Evolutionary conservation across 2,113 vertebrate genomes (phyloP).

Genomic region (Mobula hypostoma): DNA sequence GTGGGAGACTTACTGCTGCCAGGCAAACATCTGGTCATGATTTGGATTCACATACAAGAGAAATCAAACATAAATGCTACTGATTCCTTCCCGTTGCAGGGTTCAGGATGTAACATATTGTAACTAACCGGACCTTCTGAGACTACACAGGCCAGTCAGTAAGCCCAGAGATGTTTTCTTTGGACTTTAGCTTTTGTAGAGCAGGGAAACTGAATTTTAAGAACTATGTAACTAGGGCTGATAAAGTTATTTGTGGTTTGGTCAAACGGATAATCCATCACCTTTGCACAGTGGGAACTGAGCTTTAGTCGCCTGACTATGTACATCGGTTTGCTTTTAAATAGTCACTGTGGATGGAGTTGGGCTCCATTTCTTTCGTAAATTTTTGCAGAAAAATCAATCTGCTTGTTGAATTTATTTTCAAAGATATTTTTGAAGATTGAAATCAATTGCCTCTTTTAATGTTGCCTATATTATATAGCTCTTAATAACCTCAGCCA

Average conservation of each 20-base stretch:
- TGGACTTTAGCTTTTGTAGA: not conserved
- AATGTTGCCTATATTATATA: not conserved
- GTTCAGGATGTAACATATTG: slow-evolving; percentile 20
- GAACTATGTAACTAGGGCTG: not conserved
- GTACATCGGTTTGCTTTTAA: not conserved
- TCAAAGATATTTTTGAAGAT: not conserved
- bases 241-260: slow-evolving; percentile 26
- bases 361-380: not conserved
- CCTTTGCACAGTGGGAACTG: not conserved
- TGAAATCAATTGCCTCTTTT: not conserved
- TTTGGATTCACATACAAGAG: slow-evolving; percentile 26
- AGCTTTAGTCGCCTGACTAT: not conserved
- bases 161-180: not conserved
- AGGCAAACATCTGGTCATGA: slow-evolving; percentile 26
- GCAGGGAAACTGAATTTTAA: not conserved
- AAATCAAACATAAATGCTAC: slow-evolving; percentile 32
- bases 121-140: not conserved
- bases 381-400: not conserved
- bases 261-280: slow-evolving; percentile 27
- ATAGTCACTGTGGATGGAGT: not conserved
- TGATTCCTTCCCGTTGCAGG: not conserved
- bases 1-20: not conserved
- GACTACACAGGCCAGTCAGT: not conserved
- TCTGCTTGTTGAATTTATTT: not conserved
- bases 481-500: not conserved